Evolutionary conservation across 1,140 invertebrate genomes (phyloP), one percentile per base, ranked within the genome.

Genomic region (Trichoplusia ni): DNA sequence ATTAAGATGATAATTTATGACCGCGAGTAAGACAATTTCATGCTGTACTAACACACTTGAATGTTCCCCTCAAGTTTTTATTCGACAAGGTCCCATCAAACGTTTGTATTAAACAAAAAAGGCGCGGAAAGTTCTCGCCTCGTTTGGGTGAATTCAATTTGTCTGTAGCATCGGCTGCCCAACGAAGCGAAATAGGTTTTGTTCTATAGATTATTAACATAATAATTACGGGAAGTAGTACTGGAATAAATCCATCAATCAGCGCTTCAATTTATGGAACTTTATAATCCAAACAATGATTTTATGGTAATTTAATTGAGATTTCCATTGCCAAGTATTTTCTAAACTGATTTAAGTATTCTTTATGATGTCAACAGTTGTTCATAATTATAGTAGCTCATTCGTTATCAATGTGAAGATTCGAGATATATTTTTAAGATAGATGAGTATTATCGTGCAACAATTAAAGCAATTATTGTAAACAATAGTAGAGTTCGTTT

Each of bases 1-100:
- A 89, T 90, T 88, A 89, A 82, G 82, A 88, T 90, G 85, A 82
- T 89, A 89, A 88, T 90, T 86, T 88, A 90, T 88, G 81, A 78
- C 74, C 72, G 66, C 69, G 66, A 68, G 69, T 59, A 75, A 77
- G 73, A 80, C 80, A 81, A 86, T 89, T 89, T 82, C 78, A 77
- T 79, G 77, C 72, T 47, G 54, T 44, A 58, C 33, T 56, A 40
- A 25, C 25, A 25, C 25, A 58, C 37, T 58, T 58, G 38, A 44
- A 44, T 58, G 25, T 58, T 40, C 54, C 23, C 37, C 35, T 40
- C 14, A 19, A 11, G 23, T 58, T 58, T 58, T 58, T 58, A 38
- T 33, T 40, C 4, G 13, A 27, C 13, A 31, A 58, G 29, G 29
- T 35, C 29, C 5, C 19, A 35, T 33, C 13, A 44, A 47, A 47